phyloP scores from a whole-genome alignment of 2,888 invertebrate genomes.

The Plebejus anna region DNA sequence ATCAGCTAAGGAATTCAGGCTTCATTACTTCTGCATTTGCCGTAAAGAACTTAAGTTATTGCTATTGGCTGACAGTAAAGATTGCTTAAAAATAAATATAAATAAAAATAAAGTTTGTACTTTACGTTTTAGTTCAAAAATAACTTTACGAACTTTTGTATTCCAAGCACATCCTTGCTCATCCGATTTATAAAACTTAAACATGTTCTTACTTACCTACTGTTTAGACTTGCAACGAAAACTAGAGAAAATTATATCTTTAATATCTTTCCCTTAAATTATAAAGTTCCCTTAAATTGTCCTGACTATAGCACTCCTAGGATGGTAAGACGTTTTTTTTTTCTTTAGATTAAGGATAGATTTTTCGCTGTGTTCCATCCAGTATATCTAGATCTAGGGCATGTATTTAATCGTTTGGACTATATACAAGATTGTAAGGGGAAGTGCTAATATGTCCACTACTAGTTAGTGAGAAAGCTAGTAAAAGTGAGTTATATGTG shows the following conservation, averaged over 20 bases:
- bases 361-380: not conserved
- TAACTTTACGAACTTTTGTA: not conserved
- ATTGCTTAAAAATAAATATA: not conserved
- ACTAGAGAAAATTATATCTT: too few species aligned
- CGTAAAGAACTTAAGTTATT: too few species aligned
- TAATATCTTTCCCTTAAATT: too few species aligned
- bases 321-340: too few species aligned
- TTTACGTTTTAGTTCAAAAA: not conserved
- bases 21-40: too few species aligned
- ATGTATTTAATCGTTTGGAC: constrained; percentile 1
- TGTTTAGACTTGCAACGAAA: too few species aligned
- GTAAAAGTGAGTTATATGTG: constrained; percentile 22
- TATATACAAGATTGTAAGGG: constrained; percentile 14
- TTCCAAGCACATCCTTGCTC: not conserved
- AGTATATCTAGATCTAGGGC: not conserved
- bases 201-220: too few species aligned
- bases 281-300: too few species aligned
- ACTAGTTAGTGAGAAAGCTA: constrained; percentile 13
- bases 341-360: too few species aligned
- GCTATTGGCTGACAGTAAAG: not conserved
- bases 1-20: too few species aligned
- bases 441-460: constrained; percentile 24
- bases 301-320: too few species aligned
- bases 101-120: not conserved
- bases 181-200: not conserved